Base-by-base conservation (phyloP, 30 jellyfish, hydroid and myxozoan genomes). In the Phacellophora camtschatica region DNA sequence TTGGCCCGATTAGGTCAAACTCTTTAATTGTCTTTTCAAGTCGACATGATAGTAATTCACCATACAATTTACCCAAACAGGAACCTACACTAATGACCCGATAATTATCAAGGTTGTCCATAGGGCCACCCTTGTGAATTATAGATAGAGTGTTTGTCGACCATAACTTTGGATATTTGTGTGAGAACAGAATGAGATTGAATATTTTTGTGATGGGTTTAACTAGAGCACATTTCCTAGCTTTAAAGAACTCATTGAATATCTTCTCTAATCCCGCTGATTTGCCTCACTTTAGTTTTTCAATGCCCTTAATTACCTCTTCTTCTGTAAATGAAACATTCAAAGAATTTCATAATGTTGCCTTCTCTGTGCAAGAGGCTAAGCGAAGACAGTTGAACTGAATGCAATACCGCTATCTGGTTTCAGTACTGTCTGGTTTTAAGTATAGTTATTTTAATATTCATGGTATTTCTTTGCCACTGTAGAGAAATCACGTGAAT, bases 231-330 rank as follows among this genome's bases (percentile, higher is more conserved):
- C 1, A 55, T 10, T 45, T 29, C 25, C 43, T 25, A 23, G 18
- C 10, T 33, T 71, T 71, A 15, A 71, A 35, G 13, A 71, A 6
- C 73, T 53, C 63, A 18, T 48, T 51, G 7, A 31, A 22, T 20
- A 71, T 27, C 56, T 24, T 53, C 36, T 66, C 81, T 34, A 66
- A 41, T 22, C 81, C 81, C 9, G 81, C 6, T 4, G 81, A 63
- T 66, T 66, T 66, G 19, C 65, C 45, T 63, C 22, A 19, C 20
- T 46, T 66, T 15, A 66, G 81, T 48, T 0, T 66, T 66, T 66
- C 59, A 16, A 48, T 25, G 41, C 0, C 32, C 63, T 4, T 30
- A 19, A 19, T 66, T n/a, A 66, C 65, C 0, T 66, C 81, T 48
- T 36, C 81, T 66, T n/a, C n/a, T n/a, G n/a, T n/a, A n/a, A n/a